These are phyloP conservation scores for Drosophila carrolli DNA, from an alignment of 1,140 invertebrate genomes.

Conservation along the genomic window DNA sequence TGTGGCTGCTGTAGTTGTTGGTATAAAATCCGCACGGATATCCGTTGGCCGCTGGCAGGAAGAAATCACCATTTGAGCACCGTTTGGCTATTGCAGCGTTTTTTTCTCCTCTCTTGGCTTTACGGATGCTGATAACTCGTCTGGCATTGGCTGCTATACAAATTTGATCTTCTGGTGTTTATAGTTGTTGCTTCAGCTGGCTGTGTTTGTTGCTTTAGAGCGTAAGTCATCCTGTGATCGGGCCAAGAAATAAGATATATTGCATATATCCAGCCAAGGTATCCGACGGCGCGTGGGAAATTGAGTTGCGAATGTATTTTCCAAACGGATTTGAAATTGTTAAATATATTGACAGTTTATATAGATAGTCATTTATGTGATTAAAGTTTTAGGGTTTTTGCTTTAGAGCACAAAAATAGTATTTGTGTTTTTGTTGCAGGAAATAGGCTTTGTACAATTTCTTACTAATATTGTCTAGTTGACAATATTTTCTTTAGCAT, in stretches of 20 bases:
- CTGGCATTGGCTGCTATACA: conserved; percentile 66
- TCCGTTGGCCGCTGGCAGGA: conserved; percentile 76
- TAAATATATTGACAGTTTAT: not conserved
- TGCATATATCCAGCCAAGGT: conserved; percentile 26
- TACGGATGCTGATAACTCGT: conserved; percentile 80
- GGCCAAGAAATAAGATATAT: conserved; percentile 42
- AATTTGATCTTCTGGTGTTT: conserved; percentile 61
- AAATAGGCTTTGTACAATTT: conserved; percentile 1
- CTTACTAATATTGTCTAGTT: conserved; percentile 10
- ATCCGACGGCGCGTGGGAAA: conserved; percentile 70
- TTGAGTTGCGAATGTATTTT: conserved; percentile 2
- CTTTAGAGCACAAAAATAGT: not conserved
- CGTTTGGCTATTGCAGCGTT: conserved; percentile 71
- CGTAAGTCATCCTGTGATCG: conserved; percentile 63
- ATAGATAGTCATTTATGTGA: not conserved
- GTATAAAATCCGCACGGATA: conserved; percentile 81
- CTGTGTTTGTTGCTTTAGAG: conserved; percentile 22
- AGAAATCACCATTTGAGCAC: conserved; percentile 82
- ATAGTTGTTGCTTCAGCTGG: conserved; percentile 32
- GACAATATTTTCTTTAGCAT: not conserved
- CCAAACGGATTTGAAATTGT: conserved; percentile 7
- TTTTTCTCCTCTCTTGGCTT: conserved; percentile 27
- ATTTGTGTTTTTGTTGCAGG: not conserved
- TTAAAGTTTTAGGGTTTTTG: conserved; percentile 2
- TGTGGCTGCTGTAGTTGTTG: conserved; percentile 45